Percentiles rank a stretch among this genome's conserved stretches.
These are phyloP conservation scores for Pyrrhura leucotis DNA, from an alignment of 2,797 vertebrate genomes.

Conservation along the genomic window DNA sequence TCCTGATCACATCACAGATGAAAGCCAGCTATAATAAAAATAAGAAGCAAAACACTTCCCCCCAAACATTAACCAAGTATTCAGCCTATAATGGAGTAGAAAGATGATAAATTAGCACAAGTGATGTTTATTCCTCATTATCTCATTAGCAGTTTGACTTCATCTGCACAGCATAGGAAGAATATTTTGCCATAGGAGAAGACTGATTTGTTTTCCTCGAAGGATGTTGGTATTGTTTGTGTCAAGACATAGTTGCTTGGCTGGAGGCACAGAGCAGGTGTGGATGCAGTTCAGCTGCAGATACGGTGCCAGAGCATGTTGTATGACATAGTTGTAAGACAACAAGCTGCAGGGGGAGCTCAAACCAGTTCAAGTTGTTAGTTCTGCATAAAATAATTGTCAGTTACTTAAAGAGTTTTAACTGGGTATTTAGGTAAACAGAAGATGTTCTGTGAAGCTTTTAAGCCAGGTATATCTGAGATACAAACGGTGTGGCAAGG, in stretches of 20 bases:
- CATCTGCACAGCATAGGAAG: neutral
- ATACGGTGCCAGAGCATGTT: neutral
- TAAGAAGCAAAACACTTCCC: neutral
- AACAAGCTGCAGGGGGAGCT: neutral
- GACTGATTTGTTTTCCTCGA: neutral
- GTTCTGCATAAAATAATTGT: neutral
- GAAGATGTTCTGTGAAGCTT: neutral
- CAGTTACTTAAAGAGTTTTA: neutral
- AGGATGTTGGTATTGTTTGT: rapidly evolving
- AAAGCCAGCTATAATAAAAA: neutral
- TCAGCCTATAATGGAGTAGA: neutral
- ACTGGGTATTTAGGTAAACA: neutral
- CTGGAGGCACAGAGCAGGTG: neutral
- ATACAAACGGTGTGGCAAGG: neutral
- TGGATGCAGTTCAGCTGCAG: neutral
- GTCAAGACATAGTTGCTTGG: rapidly evolving
- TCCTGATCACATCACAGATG: neutral
- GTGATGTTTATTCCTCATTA: neutral
- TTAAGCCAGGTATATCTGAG: neutral
- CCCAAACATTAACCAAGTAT: neutral
- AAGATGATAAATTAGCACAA: neutral
- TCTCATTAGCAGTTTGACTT: neutral
- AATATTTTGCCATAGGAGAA: neutral
- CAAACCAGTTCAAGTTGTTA: neutral
- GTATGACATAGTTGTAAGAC: neutral